A percentile compares a stretch with the other conserved stretches of the same genome.
phyloP scores from a whole-genome alignment of 2,797 vertebrate genomes.

The Synaphobranchus kaupii region DNA sequence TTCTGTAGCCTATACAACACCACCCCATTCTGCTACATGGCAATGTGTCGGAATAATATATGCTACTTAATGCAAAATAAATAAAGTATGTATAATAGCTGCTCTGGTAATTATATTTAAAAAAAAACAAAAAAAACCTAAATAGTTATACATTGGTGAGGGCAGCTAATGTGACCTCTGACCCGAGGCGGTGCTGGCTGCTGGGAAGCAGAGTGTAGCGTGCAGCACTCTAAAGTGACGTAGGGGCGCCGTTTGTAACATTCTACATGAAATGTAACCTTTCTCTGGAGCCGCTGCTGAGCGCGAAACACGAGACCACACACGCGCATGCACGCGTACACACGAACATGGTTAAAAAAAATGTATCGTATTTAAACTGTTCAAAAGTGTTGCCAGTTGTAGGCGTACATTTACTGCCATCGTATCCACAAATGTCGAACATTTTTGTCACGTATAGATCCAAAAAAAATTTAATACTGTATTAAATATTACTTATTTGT shows the following conservation, averaged over 20 bases:
- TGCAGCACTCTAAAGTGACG: background rate
- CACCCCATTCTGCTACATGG: background rate
- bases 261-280: background rate
- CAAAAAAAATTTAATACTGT: background rate
- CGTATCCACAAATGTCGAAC: background rate
- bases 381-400: background rate
- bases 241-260: slow-evolving; percentile 17
- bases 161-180: slow-evolving; percentile 29
- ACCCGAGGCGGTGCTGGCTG: slow-evolving; percentile 28
- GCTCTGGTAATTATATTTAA: background rate
- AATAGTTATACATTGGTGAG: background rate
- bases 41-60: no score
- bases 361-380: background rate
- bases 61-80: background rate
- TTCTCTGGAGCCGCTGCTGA: background rate
- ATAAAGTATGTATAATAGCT: background rate
- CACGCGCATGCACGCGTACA: no score
- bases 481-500: background rate
- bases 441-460: background rate
- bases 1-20: background rate
- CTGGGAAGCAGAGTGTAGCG: background rate
- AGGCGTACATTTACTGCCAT: background rate
- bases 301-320: background rate
- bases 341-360: background rate
- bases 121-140: slow-evolving; percentile 7